Conservation (phyloP, 2,113 vertebrate genomes). For the Rostratula benghalensis region DNA sequence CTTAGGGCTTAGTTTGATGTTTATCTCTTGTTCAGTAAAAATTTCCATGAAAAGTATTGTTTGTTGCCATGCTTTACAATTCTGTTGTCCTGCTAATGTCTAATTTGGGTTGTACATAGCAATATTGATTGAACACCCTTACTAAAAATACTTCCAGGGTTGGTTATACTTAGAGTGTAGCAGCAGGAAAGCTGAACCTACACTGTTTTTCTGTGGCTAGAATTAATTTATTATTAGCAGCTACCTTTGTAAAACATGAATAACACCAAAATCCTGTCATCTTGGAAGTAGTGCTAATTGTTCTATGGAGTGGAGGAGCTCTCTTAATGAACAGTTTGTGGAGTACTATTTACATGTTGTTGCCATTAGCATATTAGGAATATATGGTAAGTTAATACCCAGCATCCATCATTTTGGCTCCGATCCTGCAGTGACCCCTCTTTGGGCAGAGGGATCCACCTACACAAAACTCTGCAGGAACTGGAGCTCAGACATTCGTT, state of each 20-base stretch:
- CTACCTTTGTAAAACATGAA: background rate
- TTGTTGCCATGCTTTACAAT: constrained; percentile 53
- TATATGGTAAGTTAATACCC: background rate
- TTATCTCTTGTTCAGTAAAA: background rate
- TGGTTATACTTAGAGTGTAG: constrained; percentile 45
- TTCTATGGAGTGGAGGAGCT: background rate
- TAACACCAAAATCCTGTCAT: background rate
- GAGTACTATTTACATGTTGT: background rate
- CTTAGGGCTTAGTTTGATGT: background rate
- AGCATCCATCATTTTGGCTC: background rate
- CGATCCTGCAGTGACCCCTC: background rate
- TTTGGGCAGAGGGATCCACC: background rate
- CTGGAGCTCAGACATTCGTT: background rate
- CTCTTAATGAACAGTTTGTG: background rate
- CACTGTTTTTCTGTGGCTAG: constrained; percentile 27
- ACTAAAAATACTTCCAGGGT: constrained; percentile 73
- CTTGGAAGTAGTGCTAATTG: background rate
- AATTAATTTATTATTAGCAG: constrained; percentile 18
- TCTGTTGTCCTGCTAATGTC: constrained; percentile 49
- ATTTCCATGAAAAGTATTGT: background rate
- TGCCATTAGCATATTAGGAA: background rate
- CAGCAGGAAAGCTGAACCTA: constrained; percentile 45
- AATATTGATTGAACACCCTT: constrained; percentile 70
- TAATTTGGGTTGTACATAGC: constrained; percentile 59
- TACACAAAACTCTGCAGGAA: background rate